A percentile compares a stretch with the other conserved stretches of the same genome.
phyloP scores from a whole-genome alignment of 2,888 invertebrate species.

The Nomada ruficornis region DNA sequence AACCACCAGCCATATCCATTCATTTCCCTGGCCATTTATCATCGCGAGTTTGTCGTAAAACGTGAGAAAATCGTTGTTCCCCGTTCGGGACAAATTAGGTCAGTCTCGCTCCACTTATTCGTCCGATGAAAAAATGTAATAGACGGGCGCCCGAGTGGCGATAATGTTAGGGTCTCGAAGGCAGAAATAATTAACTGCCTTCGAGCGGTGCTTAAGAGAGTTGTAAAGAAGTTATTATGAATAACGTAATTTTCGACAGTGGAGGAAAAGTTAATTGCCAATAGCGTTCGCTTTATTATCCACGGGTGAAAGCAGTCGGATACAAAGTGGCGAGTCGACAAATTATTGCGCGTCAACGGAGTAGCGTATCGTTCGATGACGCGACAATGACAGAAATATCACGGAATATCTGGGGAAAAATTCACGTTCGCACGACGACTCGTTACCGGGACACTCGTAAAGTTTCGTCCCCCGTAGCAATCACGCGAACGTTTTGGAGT shows the following conservation, averaged over 20 bases:
- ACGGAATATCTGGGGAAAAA: not conserved
- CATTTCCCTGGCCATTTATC: slow-evolving; percentile 47
- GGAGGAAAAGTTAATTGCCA: slow-evolving; percentile 59
- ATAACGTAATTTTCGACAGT: slow-evolving; percentile 47
- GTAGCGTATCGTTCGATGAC: not conserved
- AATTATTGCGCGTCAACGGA: not conserved
- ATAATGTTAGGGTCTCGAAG: slow-evolving; percentile 58
- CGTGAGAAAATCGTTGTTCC: slow-evolving; percentile 64
- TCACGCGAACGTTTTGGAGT: slow-evolving; percentile 65
- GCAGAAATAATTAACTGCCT: slow-evolving; percentile 59
- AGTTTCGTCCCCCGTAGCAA: slow-evolving; percentile 56
- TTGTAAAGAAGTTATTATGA: slow-evolving; percentile 59
- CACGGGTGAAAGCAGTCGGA: not conserved
- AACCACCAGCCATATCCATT: slow-evolving; percentile 24
- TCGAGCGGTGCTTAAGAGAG: slow-evolving; percentile 52
- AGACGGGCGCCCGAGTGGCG: slow-evolving; percentile 45
- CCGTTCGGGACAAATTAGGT: slow-evolving; percentile 58
- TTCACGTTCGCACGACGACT: slow-evolving; percentile 18
- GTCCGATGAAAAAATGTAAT: slow-evolving; percentile 36
- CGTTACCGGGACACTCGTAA: slow-evolving; percentile 53
- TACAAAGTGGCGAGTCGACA: not conserved
- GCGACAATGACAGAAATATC: slow-evolving; percentile 21
- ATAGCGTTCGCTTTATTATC: slow-evolving; percentile 28
- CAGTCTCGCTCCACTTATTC: slow-evolving; percentile 60
- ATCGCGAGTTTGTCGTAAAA: slow-evolving; percentile 61